Percentiles rank a stretch among this genome's conserved stretches.
Evolutionary conservation across 2,113 vertebrate genomes (phyloP).

Genomic region (Dinomys branickii): DNA sequence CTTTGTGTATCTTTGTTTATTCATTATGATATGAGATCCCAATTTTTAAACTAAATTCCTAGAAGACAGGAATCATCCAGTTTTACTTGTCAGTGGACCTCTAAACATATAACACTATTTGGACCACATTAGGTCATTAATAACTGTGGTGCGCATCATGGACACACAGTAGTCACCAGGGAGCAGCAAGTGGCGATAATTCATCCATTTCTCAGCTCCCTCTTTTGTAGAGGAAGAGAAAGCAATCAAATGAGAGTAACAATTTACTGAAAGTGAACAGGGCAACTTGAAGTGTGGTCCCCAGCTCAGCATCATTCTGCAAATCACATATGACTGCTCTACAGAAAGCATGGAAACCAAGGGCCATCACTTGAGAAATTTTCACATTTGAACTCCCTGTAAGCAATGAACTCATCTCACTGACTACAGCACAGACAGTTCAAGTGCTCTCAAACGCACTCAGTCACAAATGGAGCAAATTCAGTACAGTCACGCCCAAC

Average conservation of each 20-base stretch:
- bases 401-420: neutral
- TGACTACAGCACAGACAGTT: neutral
- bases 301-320: neutral
- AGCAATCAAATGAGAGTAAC: neutral
- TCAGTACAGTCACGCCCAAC: neutral
- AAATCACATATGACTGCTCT: neutral
- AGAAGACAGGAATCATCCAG: neutral
- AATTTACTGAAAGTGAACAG: neutral
- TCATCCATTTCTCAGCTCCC: neutral
- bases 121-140: neutral
- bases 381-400: neutral
- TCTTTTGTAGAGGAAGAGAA: slow-evolving; percentile 9
- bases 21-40: neutral
- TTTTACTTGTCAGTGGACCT: neutral
- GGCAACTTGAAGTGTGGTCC: neutral
- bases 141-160: neutral
- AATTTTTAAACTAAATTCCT: neutral
- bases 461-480: neutral
- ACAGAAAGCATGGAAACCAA: neutral
- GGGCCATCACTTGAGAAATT: neutral
- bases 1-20: neutral
- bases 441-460: neutral
- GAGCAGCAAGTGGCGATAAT: neutral
- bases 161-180: neutral
- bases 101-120: neutral